phyloP scores from a whole-genome alignment of 2,888 invertebrate genomes.

The Orthosia cruda region DNA sequence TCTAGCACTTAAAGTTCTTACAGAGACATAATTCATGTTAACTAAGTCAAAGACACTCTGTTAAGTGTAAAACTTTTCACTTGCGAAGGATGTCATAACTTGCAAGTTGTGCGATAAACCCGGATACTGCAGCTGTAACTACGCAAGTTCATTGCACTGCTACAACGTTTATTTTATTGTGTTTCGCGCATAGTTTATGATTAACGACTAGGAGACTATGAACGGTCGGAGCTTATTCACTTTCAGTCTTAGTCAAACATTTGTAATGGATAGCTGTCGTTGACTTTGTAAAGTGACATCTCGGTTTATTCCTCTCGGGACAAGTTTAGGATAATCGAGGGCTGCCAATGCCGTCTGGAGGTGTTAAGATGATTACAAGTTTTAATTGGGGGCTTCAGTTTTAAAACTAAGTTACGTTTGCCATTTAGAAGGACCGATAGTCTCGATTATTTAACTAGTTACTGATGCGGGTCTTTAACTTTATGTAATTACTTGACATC shows the following conservation, averaged over 20 bases:
- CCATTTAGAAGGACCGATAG: constrained; percentile 39
- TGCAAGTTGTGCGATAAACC: constrained; percentile 59
- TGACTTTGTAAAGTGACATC: constrained; percentile 62
- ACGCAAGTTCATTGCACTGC: constrained; percentile 47
- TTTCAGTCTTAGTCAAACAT: constrained; percentile 49
- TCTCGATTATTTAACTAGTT: constrained; percentile 43
- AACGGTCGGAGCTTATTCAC: constrained; percentile 39
- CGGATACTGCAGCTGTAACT: constrained; percentile 47
- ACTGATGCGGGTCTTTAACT: constrained; percentile 21
- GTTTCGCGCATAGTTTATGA: constrained; percentile 38
- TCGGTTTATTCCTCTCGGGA: constrained; percentile 52
- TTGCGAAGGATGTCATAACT: constrained; percentile 63
- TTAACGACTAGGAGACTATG: constrained; percentile 37
- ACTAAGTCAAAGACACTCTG: constrained; percentile 68
- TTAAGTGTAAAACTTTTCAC: constrained; percentile 67
- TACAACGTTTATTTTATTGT: constrained; percentile 32
- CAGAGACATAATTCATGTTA: constrained; percentile 68
- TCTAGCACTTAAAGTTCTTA: constrained; percentile 55
- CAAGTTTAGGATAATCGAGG: constrained; percentile 62
- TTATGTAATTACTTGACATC: constrained; percentile 23
- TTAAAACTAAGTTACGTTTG: constrained; percentile 58
- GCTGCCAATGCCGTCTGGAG: constrained; percentile 51
- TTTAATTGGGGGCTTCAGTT: constrained; percentile 60
- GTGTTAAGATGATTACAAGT: constrained; percentile 63
- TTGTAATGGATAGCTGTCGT: constrained; percentile 61